These are phyloP conservation scores for Bufo bufo DNA, from an alignment of 2,113 vertebrate genomes.

Conservation along the genomic window DNA sequence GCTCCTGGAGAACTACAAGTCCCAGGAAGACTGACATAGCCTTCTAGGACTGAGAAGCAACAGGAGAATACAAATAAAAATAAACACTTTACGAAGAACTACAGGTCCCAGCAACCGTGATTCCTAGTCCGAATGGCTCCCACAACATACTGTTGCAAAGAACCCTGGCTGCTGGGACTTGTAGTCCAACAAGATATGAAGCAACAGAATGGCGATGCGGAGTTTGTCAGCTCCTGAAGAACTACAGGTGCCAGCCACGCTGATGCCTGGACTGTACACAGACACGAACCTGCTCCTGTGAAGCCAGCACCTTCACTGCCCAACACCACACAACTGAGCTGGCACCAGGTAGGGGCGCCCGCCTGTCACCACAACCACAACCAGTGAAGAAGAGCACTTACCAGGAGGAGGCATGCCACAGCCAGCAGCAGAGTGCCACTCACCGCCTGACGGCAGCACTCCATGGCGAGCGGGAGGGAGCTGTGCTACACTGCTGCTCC, in stretches of 20 bases:
- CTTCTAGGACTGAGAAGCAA: too few relatives aligned
- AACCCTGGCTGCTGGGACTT: not conserved
- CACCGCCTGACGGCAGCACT: conserved; percentile 69
- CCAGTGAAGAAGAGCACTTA: conserved; percentile 63
- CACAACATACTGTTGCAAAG: too few relatives aligned
- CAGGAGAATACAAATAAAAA: too few relatives aligned
- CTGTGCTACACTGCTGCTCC: conserved; percentile 68
- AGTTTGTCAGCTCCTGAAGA: not conserved
- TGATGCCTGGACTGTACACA: not conserved
- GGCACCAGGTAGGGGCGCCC: not conserved
- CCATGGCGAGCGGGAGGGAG: conserved; percentile 68
- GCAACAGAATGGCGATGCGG: not conserved
- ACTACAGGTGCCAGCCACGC: not conserved
- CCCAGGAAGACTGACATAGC: too few relatives aligned
- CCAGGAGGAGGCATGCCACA: conserved; percentile 73
- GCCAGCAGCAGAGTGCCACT: conserved; percentile 69
- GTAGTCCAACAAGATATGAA: not conserved
- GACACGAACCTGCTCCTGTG: not conserved
- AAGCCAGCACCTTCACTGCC: not conserved
- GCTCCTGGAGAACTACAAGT: too few relatives aligned
- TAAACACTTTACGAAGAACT: too few relatives aligned
- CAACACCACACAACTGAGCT: not conserved
- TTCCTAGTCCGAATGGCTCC: too few relatives aligned
- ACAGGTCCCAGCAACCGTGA: too few relatives aligned
- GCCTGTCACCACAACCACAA: too few relatives aligned